Conservation (phyloP, 2,888 invertebrate genomes). For the Epinotia demarniana region DNA sequence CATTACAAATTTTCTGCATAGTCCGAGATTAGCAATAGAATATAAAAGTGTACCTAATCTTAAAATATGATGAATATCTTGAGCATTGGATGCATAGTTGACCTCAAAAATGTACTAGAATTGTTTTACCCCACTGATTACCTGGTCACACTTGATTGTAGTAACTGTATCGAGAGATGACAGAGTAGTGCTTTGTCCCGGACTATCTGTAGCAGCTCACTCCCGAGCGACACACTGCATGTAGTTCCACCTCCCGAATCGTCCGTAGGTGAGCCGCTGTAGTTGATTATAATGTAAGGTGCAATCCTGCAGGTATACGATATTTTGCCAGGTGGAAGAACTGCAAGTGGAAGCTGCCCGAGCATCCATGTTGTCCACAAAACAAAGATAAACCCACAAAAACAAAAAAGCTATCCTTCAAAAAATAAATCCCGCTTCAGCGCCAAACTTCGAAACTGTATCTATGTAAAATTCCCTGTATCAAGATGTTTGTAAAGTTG, state of each 20-base stretch:
- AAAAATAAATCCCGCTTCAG: conserved; percentile 80
- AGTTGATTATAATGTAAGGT: conserved; percentile 84
- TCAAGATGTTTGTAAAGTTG: conserved; percentile 77
- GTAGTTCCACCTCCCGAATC: conserved; percentile 61
- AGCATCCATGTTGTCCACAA: conserved; percentile 87
- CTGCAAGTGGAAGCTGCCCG: conserved; percentile 91
- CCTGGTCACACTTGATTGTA: conserved; percentile 15
- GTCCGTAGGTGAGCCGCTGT: conserved; percentile 76
- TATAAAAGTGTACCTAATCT: conserved; percentile 4
- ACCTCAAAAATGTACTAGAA: conserved; percentile 20
- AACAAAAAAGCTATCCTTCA: conserved; percentile 80
- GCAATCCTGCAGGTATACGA: conserved; percentile 89
- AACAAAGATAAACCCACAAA: conserved; percentile 84
- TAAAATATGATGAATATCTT: conserved; percentile 11
- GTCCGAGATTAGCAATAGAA: conserved; percentile 30
- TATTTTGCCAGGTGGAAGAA: conserved; percentile 94
- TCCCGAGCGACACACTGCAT: conserved; percentile 62
- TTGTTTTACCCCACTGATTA: conserved; percentile 19
- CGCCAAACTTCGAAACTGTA: conserved; percentile 70
- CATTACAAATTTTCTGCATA: conserved; percentile 35
- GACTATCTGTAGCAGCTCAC: conserved; percentile 40
- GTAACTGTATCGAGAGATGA: conserved; percentile 26
- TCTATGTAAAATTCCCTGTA: conserved; percentile 78
- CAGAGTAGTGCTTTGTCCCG: conserved; percentile 31
- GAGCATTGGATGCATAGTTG: conserved; percentile 17